phyloP scores from a whole-genome alignment of 1,140 invertebrate genomes.

The Diabrotica virgifera region DNA sequence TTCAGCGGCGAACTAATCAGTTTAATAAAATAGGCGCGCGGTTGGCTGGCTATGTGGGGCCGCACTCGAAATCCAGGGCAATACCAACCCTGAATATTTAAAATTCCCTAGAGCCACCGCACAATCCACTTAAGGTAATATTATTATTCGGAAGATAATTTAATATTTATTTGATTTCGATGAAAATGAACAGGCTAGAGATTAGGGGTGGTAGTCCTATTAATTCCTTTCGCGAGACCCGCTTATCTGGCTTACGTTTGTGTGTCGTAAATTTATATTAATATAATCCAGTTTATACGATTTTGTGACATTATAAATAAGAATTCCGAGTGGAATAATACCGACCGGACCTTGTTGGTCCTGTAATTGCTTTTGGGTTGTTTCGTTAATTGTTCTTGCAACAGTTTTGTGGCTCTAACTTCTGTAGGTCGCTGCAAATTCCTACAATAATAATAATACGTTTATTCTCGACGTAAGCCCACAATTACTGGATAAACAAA shows the following conservation, averaged over 20 bases:
- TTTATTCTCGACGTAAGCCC: too few species aligned
- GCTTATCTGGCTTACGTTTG: conserved; percentile 17
- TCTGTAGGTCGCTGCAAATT: too few species aligned
- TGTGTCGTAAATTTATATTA: conserved; percentile 20
- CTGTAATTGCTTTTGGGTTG: conserved; percentile 14
- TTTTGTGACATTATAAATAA: conserved; percentile 18
- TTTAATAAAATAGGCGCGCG: not conserved
- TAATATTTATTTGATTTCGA: conserved; percentile 22
- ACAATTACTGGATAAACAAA: too few species aligned
- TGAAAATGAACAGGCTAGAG: conserved; percentile 14
- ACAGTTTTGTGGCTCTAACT: not conserved
- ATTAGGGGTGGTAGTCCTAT: conserved; percentile 15
- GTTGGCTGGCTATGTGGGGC: not conserved
- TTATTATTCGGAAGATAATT: conserved; percentile 19
- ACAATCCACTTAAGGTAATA: conserved; percentile 20
- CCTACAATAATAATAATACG: too few species aligned
- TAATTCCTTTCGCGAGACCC: conserved; percentile 14
- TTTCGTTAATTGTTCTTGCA: conserved; percentile 12
- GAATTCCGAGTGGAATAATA: conserved; percentile 7
- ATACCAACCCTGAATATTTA: conserved; percentile 14
- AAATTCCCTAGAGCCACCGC: conserved; percentile 10
- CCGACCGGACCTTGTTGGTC: conserved; percentile 6
- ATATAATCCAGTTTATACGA: conserved; percentile 10
- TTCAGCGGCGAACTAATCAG: conserved; percentile 1
- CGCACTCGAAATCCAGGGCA: not conserved